Evolutionary conservation across 2,888 invertebrate species (phyloP), one percentile per base, ranked within the genome.

Genomic region (Apamea epomidion): DNA sequence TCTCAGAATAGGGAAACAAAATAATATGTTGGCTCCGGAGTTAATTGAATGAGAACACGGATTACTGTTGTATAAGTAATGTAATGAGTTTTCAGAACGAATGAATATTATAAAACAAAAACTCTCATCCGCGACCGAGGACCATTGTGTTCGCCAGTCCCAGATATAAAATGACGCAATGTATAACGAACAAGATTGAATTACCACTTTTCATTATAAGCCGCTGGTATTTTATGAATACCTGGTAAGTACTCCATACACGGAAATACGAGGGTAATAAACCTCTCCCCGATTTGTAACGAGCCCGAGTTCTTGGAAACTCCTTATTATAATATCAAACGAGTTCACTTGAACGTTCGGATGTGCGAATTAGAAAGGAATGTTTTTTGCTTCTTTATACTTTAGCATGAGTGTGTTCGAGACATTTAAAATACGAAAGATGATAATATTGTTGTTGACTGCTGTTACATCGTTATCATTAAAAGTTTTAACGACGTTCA

Each of bases 21-120:
- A 84, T 74, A 77, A 72, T 68, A 72, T 67, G 73, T 74, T 76
- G 58, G 32, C 67, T 80, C 74, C n/a, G 5, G 21, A 79, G 71
- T 71, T 80, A 80, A 84, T 84, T 85, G 54, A 84, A 87, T 62
- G 75, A 80, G 77, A 75, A 73, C 62, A 75, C 75, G 58, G 75
- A 80, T 80, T 85, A 80, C 81, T 80, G 58, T 75, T 67, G 80
- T 72, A 58, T 73, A 67, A 45, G 68, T 84, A 87, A 87, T 80
- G 80, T 74, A 80, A 85, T 80, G 77, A 85, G 80, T 70, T 80
- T 84, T 65, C 67, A 77, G 48, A 67, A 68, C 14, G 54, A 73
- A 68, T 16, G 71, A 76, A 82, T 75, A 58, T 16, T 60, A n/a
- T 14, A 42, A 54, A 64, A 62, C 80, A 48, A 54, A 29, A 32